Evolutionary conservation across 2,113 vertebrate genomes (phyloP).

Genomic region (Eptesicus fuscus): DNA sequence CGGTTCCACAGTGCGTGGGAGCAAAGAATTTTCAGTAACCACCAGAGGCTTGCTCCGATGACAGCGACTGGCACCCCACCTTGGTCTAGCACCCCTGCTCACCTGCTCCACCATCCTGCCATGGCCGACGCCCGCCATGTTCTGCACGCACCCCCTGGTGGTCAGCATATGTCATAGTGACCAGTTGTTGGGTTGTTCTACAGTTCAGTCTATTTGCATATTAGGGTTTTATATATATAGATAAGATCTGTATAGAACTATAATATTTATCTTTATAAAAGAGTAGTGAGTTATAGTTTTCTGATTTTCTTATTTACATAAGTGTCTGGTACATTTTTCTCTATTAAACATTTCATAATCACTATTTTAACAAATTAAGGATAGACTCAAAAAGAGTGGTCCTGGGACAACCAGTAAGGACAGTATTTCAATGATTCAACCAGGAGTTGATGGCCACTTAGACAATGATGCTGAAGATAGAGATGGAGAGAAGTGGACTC

Average conservation of each 20-base stretch:
- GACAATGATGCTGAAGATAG: background rate
- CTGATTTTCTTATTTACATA: background rate
- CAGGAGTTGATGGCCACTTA: background rate
- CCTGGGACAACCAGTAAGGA: background rate
- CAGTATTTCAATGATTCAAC: background rate
- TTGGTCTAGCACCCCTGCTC: no score
- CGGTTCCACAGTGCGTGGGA: no score
- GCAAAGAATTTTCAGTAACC: no score
- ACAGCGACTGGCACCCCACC: no score
- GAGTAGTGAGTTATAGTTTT: background rate
- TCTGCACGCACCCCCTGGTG: no score
- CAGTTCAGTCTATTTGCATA: no score
- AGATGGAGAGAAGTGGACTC: background rate
- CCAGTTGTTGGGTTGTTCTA: no score
- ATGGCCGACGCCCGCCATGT: accelerated
- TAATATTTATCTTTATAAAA: background rate
- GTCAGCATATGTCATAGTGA: no score
- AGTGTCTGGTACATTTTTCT: background rate
- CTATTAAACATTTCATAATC: background rate
- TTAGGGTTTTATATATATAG: no score
- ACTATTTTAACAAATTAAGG: constrained; percentile 3
- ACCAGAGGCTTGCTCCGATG: no score
- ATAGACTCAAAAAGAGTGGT: background rate
- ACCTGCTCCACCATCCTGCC: no score
- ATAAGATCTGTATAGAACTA: background rate